These are phyloP conservation scores for Nibea coibor DNA, from an alignment of 2,113 vertebrate species.

Conservation along the genomic window DNA sequence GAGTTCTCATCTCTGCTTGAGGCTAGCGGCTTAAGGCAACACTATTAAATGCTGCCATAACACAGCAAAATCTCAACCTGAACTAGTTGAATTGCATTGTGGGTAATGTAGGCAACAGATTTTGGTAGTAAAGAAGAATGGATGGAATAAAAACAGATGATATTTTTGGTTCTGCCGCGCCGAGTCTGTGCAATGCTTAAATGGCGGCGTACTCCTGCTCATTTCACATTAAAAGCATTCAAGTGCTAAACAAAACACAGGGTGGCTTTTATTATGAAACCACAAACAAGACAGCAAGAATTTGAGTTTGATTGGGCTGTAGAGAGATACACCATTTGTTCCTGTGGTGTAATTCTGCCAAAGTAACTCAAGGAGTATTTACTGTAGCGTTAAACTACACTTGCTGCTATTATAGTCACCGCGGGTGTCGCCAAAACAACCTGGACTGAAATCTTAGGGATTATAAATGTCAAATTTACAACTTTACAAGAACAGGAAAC, in stretches of 20 bases:
- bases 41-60: neutral
- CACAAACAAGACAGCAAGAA: neutral
- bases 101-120: no score
- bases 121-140: no score
- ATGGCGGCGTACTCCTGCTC: neutral
- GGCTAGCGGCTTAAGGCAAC: neutral
- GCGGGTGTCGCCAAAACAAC: neutral
- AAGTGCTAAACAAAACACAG: neutral
- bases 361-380: neutral
- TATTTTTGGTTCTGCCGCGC: no score
- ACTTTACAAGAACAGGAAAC: neutral
- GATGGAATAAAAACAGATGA: no score
- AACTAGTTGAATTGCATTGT: no score
- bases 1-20: neutral
- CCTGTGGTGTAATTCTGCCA: neutral
- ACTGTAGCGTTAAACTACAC: neutral
- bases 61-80: neutral
- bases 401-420: neutral
- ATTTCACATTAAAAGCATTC: neutral
- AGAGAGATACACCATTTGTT: neutral
- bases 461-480: neutral
- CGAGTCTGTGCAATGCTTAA: no score
- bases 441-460: neutral
- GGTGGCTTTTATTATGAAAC: neutral
- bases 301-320: neutral